Conservation (phyloP, 2,113 vertebrate species). For the Pandion haliaetus region DNA sequence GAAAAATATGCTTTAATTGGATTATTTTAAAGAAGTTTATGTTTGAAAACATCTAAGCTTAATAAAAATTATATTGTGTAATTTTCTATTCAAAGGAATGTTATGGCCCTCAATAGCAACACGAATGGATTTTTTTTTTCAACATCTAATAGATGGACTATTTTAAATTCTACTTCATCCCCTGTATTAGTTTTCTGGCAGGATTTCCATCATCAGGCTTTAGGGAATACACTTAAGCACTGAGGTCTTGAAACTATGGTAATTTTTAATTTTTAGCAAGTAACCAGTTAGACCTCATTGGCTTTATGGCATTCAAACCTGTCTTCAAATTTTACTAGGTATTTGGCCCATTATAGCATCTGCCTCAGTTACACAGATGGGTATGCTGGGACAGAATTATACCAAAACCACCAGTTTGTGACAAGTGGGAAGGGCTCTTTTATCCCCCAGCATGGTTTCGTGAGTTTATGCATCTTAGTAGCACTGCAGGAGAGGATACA, state of each 20-base stretch:
- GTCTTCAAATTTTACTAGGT: neutral
- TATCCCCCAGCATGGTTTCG: neutral
- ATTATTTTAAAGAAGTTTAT: neutral
- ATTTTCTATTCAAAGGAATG: neutral
- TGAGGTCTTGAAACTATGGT: neutral
- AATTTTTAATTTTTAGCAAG: neutral
- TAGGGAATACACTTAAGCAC: neutral
- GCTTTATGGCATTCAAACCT: neutral
- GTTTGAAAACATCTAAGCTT: neutral
- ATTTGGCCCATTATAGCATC: neutral
- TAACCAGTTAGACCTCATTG: neutral
- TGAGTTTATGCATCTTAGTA: neutral
- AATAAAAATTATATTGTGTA: neutral
- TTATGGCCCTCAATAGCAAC: neutral
- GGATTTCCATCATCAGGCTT: neutral
- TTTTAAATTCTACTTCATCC: neutral
- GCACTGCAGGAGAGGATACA: neutral
- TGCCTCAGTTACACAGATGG: neutral
- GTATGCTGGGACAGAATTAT: neutral
- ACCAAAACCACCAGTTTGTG: neutral
- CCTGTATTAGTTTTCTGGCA: neutral
- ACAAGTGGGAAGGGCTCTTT: neutral
- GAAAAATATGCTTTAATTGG: neutral
- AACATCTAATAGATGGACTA: neutral
- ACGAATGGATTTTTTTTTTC: neutral